phyloP scores from a whole-genome alignment of 2,797 vertebrate species.

The Peromyscus eremicus region DNA sequence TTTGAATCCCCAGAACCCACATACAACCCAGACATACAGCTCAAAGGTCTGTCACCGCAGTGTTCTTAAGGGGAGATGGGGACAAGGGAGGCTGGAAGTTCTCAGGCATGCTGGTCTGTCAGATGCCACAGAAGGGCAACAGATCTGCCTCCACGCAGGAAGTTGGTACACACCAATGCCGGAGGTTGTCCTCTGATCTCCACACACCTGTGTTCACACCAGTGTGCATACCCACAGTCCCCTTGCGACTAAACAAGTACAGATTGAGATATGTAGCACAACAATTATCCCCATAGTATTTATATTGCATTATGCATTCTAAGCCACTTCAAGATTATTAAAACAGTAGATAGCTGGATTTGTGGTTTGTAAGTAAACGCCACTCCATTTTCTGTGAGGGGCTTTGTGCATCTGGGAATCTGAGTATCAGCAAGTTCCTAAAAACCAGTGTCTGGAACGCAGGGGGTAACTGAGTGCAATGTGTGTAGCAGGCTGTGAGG shows the following conservation, averaged over 20 bases:
- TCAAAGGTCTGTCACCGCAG: background rate
- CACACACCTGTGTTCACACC: background rate
- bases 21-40: background rate
- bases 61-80: background rate
- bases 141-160: background rate
- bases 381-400: fast-evolving
- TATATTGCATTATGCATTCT: too few relatives aligned
- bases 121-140: background rate
- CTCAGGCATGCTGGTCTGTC: background rate
- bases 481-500: background rate
- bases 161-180: background rate
- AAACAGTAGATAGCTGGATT: background rate
- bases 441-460: too few relatives aligned
- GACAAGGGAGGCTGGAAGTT: too few relatives aligned
- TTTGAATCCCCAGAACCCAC: background rate
- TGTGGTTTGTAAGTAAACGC: background rate
- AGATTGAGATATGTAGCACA: background rate
- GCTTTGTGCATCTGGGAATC: background rate
- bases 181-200: background rate
- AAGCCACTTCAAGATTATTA: background rate
- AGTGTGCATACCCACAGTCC: background rate
- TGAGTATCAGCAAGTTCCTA: background rate
- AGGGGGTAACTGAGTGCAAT: background rate
- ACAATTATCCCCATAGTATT: background rate
- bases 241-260: background rate